These are phyloP conservation scores for Atlantisia rogersi DNA, from an alignment of 2,113 vertebrate species.

Conservation along the genomic window DNA sequence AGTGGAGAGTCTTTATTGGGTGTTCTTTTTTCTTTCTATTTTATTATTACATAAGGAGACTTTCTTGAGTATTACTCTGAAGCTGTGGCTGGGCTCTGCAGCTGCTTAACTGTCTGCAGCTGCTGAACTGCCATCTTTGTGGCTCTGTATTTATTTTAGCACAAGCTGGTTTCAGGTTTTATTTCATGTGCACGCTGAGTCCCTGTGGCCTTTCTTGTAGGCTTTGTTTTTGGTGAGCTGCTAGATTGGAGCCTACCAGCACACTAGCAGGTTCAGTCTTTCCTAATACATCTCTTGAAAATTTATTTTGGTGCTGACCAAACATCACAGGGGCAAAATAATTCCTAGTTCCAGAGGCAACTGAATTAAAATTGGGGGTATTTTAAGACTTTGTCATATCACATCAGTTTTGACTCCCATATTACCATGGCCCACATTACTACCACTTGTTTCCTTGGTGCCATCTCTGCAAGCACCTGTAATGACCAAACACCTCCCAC, in stretches of 20 bases:
- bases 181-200: not conserved
- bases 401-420: not conserved
- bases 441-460: not conserved
- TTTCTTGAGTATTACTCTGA: not conserved
- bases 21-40: not conserved
- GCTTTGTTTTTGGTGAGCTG: not conserved
- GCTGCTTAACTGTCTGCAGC: conserved; percentile 22
- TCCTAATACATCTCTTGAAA: not conserved
- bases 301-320: not conserved
- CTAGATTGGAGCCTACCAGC: not conserved
- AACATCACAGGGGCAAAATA: not conserved
- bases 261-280: not conserved
- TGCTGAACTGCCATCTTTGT: not conserved
- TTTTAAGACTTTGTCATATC: not conserved
- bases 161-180: not conserved
- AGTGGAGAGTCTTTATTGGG: not conserved
- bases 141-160: conserved; percentile 11
- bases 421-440: not conserved
- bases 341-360: not conserved
- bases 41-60: not conserved
- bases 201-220: not conserved
- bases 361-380: not conserved
- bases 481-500: not conserved
- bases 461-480: not conserved
- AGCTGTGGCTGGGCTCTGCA: not conserved